Conservation (phyloP, 1,140 invertebrate genomes). For the Varroa destructor region DNA sequence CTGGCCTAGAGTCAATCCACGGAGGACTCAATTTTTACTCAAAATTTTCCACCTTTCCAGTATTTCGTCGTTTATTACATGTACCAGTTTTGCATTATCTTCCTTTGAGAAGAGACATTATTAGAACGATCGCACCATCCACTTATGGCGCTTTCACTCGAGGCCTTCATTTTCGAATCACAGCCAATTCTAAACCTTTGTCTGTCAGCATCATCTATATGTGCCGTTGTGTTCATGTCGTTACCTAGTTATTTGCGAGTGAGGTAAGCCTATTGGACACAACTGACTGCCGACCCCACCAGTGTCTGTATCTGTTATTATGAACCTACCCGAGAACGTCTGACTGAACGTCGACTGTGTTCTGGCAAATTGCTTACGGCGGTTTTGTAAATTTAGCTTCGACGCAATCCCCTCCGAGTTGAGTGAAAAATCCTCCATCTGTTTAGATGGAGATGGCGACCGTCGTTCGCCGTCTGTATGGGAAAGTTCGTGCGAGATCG, state of each 20-base stretch:
- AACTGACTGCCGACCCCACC: no score
- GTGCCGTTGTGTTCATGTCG: neutral
- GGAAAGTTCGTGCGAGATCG: neutral
- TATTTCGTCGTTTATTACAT: no score
- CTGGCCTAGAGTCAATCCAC: no score
- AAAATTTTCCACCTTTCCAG: no score
- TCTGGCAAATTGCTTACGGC: constrained; percentile 15
- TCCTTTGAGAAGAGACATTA: no score
- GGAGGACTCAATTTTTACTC: no score
- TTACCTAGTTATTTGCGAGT: no score
- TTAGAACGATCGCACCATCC: no score
- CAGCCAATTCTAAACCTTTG: neutral
- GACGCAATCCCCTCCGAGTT: constrained; percentile 13
- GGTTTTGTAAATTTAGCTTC: constrained; percentile 7
- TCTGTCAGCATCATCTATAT: neutral
- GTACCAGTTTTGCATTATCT: no score
- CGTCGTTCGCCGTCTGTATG: neutral
- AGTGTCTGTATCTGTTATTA: neutral
- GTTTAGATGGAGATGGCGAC: neutral
- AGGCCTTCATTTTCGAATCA: neutral
- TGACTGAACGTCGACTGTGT: constrained; percentile 23
- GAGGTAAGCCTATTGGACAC: no score
- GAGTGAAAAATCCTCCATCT: constrained; percentile 21
- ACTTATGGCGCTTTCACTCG: neutral
- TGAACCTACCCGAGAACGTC: constrained; percentile 18